Evolutionary conservation across 2,888 invertebrate genomes (phyloP).

Genomic region (Ichneumon xanthorius): DNA sequence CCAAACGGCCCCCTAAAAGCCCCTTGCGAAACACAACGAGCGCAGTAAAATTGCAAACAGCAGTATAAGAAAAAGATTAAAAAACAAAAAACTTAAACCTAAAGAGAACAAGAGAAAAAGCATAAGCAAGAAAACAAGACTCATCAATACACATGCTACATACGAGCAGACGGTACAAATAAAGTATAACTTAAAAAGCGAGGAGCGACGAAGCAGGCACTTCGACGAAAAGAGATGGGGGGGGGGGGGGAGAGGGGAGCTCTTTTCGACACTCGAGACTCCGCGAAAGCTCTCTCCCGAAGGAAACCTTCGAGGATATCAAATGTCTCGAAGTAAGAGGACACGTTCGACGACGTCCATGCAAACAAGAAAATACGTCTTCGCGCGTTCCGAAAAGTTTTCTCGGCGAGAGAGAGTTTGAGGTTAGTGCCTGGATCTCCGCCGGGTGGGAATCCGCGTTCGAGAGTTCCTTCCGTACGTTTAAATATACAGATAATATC

Average conservation of each 20-base stretch:
- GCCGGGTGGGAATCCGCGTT: too few species aligned
- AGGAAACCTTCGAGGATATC: constrained; percentile 69
- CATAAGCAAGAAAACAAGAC: too few species aligned
- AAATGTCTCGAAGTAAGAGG: constrained; percentile 66
- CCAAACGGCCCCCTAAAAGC: too few species aligned
- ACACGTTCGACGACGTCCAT: constrained; percentile 61
- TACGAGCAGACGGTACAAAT: too few species aligned
- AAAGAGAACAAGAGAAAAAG: too few species aligned
- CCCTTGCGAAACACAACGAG: too few species aligned
- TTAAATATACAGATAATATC: constrained; percentile 16
- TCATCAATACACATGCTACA: too few species aligned
- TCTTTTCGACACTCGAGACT: constrained; percentile 56
- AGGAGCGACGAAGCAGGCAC: neutral
- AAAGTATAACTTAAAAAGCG: neutral
- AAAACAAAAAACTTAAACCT: too few species aligned
- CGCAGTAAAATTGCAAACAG: too few species aligned
- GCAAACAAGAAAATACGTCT: constrained; percentile 31
- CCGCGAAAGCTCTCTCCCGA: constrained; percentile 3
- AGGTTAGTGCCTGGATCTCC: too few species aligned
- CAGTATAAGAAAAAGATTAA: too few species aligned
- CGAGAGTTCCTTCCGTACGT: neutral
- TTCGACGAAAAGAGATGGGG: neutral
- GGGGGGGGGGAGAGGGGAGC: neutral
- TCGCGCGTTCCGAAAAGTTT: neutral
- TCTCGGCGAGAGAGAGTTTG: too few species aligned